Evolutionary conservation across 1,140 invertebrate species (phyloP), one percentile per base, ranked within the genome.

Genomic region (Nymphalis io): DNA sequence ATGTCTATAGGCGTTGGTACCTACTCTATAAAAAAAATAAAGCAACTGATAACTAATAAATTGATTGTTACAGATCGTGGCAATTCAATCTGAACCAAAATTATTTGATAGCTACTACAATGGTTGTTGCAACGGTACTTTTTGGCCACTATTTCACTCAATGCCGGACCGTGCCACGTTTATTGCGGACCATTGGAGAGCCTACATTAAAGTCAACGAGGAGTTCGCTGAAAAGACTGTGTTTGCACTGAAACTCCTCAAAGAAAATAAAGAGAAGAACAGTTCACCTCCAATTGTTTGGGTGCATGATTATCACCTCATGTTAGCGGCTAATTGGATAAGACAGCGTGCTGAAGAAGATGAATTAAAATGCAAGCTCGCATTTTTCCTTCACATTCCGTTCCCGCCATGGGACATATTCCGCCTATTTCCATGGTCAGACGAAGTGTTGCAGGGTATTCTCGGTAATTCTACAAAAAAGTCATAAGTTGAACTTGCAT

Each of bases 341-440:
- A 93, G 97, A 84, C 95, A 95, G 92, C 93, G 93, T 5, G 95
- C 95, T 12, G 96, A 97, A 76, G 96, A 97, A 75, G 95, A 95
- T 76, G 94, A 95, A 60, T 92, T 97, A 5, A 93, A 93, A 64
- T 95, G 95, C 74, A 97, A 97, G 82, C 89, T 98, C 60, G 96
- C 96, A 13, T 98, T 98, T 91, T 98, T 98, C 87, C 92, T 98
- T 42, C 97, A 98, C 86, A 98, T 98, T 84, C 97, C 97, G 0
- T 98, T 98, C 85, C 97, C 97, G 20, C 95, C 97, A 1, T 98
- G 96, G 96, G 97, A 98, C 79, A 97, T 98, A 59, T 97, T 97
- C 89, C 93, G 97, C 61, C 91, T 98, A 13, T 96, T 98, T 76
- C 97, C 97, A 3, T 97, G 97, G 96, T 96, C 96, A 53, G 97